phyloP scores from a whole-genome alignment of 2,797 vertebrate species.

The Karalla daura region DNA sequence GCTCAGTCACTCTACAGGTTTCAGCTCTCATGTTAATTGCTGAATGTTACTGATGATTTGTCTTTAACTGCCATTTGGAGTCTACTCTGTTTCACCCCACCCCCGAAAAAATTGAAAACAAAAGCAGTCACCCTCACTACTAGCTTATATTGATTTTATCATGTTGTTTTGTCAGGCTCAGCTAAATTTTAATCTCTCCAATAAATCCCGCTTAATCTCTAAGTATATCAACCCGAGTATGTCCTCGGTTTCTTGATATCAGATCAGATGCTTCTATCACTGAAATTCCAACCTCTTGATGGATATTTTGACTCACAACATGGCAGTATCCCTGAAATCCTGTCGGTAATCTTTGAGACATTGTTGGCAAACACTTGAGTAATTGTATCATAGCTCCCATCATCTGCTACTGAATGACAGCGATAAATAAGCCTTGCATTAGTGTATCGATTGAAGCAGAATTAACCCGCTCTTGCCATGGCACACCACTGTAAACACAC shows the following conservation, averaged over 20 bases:
- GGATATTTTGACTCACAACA: no score
- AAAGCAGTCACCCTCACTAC: slow-evolving; percentile 5
- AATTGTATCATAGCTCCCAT: slow-evolving; percentile 59
- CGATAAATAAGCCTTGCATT: slow-evolving; percentile 48
- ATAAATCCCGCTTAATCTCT: slow-evolving; percentile 69
- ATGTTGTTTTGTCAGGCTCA: slow-evolving; percentile 26
- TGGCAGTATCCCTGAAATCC: not conserved
- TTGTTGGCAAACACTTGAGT: slow-evolving; percentile 49
- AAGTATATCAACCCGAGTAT: not conserved
- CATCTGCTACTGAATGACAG: slow-evolving; percentile 42
- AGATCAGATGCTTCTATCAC: not conserved
- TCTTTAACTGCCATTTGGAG: no score
- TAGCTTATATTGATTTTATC: slow-evolving; percentile 70
- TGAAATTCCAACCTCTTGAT: not conserved
- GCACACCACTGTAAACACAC: not conserved
- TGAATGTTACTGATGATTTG: no score
- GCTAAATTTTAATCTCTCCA: slow-evolving; percentile 64
- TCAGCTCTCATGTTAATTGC: not conserved
- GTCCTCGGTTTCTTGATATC: not conserved
- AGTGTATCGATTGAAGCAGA: slow-evolving; percentile 50
- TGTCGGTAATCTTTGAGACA: slow-evolving; percentile 20
- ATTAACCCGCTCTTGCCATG: slow-evolving; percentile 18
- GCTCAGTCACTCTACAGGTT: no score
- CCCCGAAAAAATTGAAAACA: slow-evolving; percentile 49
- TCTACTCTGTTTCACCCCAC: no score